phyloP scores from a whole-genome alignment of 2,888 invertebrate species.

The Sinhomidia bicolor region DNA sequence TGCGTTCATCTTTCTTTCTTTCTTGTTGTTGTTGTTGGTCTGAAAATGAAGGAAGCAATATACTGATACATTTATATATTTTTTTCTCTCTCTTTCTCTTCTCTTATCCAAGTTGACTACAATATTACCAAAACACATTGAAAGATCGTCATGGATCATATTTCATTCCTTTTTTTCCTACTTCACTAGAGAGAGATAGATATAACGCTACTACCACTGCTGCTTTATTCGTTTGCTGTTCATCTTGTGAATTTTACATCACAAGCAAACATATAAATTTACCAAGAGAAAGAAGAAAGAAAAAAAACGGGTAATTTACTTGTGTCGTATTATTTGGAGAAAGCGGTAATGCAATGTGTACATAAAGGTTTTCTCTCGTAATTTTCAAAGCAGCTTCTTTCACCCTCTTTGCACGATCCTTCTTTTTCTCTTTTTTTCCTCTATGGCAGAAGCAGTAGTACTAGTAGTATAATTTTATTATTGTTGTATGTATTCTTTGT shows the following conservation, averaged over 20 bases:
- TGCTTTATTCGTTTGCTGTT: too few species aligned
- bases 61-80: neutral
- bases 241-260: too few species aligned
- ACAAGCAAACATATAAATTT: neutral
- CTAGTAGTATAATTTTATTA: neutral
- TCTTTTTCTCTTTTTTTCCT: neutral
- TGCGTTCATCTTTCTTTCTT: neutral
- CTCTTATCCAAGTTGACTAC: neutral
- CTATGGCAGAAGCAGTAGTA: neutral
- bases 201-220: neutral
- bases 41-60: conserved; percentile 4
- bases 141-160: conserved; percentile 66
- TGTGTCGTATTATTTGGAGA: too few species aligned
- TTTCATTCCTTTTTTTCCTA: conserved; percentile 52
- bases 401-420: too few species aligned
- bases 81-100: too few species aligned
- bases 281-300: neutral
- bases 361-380: too few species aligned
- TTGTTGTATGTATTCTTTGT: neutral
- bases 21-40: neutral
- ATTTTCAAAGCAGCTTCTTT: neutral
- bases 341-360: too few species aligned
- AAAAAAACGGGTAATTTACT: neutral
- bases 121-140: conserved; percentile 36
- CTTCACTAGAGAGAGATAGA: neutral